Evolutionary conservation across 1,140 invertebrate genomes (phyloP), one percentile per base, ranked within the genome.

Genomic region (Megalonaias nervosa): DNA sequence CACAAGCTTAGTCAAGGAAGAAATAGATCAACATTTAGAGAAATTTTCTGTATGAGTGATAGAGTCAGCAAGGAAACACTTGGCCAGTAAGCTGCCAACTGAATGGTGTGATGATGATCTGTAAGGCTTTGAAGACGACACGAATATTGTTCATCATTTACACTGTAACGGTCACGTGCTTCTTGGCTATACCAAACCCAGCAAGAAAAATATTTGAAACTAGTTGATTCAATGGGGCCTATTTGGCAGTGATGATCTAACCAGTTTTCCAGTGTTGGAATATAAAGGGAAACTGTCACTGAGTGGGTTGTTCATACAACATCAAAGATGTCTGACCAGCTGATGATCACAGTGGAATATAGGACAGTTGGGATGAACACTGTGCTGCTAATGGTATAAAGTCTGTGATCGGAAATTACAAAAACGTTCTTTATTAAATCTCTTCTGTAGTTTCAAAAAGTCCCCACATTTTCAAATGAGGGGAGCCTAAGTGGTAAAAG

Each of bases 151-250:
- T 48, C 48, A 57, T 15, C 67, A 76, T 58, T 75, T 75, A 26
- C 69, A 77, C 26, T 77, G 75, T 55, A 77, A 71, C 64, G 75
- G 62, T 17, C 68, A 71, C 67, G 62, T 67, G 1, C 59, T 77
- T 11, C 69, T 77, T 21, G 26, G 26, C 26, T 31, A 31, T 31
- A 31, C 57, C n/a, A 13, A 15, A 58, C 12, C 21, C 1, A 58
- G 31, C 19, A 15, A 71, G 5, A 70, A 77, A 66, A 4, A 65
- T 31, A 56, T 26, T 21, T 55, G 65, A 74, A 67, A 26, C 31
- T 55, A 16, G 55, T 66, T 14, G 48, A 61, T 12, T 23, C 17
- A 56, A 17, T 14, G 61, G 72, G 62, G 2, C 62, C 62, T 21
- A 12, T 74, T 59, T 66, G 67, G 26, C 26, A 1, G 26, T 31